Evolutionary conservation across 2,888 invertebrate species (phyloP).

Genomic region (Volucella zonaria): DNA sequence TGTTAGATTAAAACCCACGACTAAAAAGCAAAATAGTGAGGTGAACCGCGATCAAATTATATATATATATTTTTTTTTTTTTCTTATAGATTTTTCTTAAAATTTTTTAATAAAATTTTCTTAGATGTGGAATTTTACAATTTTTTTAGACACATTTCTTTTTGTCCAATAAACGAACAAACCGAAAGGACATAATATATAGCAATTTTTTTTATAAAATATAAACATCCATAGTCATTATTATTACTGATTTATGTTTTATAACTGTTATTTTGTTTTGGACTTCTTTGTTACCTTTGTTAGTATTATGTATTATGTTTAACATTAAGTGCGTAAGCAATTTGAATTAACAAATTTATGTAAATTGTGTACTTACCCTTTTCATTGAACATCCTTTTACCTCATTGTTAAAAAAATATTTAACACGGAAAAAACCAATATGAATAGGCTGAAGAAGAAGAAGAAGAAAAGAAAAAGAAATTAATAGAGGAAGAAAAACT

Average conservation of each 20-base stretch:
- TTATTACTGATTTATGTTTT: background rate
- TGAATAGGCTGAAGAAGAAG: constrained; percentile 76
- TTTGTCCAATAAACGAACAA: background rate
- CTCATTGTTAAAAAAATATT: background rate
- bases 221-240: background rate
- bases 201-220: background rate
- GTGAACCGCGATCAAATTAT: constrained; percentile 74
- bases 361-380: constrained; percentile 14
- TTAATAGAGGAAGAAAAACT: constrained; percentile 70
- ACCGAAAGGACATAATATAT: background rate
- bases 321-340: background rate
- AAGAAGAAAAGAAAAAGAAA: constrained; percentile 77
- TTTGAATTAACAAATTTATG: background rate
- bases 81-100: constrained; percentile 16
- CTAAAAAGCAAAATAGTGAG: constrained; percentile 75
- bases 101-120: constrained; percentile 16
- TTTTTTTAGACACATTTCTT: background rate
- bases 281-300: constrained; percentile 7
- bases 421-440: constrained; percentile 39
- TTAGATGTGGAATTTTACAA: constrained; percentile 46
- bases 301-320: background rate
- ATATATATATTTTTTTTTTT: constrained; percentile 13
- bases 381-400: constrained; percentile 3
- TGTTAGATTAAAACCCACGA: constrained; percentile 81
- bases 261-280: background rate